Base-by-base conservation (phyloP, 2,797 vertebrate species). In the Enteromius unitaeniatus region DNA sequence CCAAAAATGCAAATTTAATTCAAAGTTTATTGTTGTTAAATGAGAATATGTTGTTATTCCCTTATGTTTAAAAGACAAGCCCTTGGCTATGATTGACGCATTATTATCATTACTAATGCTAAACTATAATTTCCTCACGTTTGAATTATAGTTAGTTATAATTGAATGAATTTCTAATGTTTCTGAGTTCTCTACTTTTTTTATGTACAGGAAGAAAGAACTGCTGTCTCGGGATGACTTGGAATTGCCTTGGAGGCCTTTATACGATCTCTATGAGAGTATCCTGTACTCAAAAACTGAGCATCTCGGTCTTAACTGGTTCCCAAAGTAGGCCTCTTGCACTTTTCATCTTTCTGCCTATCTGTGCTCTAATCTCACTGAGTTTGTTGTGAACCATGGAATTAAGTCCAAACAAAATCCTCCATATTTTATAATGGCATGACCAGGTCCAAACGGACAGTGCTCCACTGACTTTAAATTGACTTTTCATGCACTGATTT, bases 231-330 rank as follows among this genome's bases (percentile, higher is more conserved):
- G 96, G 90, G 96, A 97, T 88, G 97, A 99, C 90, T 94, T 99
- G 34, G 96, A 98, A 93, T 96, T 99, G 88, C 97, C 97, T 34
- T 99, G 98, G 98, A 95, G 95, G 91, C 97, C 98, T 0, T 95
- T 99, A 78, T 97, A 97, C 85, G 94, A 96, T 89, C 95, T 99
- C 91, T 92, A 98, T 62, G 97, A 99, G 90, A 96, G 95, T 90
- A 96, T 98, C 84, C 90, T 97, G 53, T 98, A 97, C 91, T 99
- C 98, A 85, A 99, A 99, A 93, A 98, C 96, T 0, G 98, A 99
- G 90, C 97, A 99, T 90, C 96, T 99, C 60, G 97, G 97, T 86
- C 96, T 99, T 91, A 96, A 98, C 92, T 99, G 98, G 97, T 98
- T 99, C 93, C 98, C 98, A 87, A 99, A 96, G 98, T 99, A 97